A percentile compares a stretch with the other conserved stretches of the same genome.
Evolutionary conservation across 1,140 invertebrate species (phyloP).

Genomic region (Calosoma granatense): DNA sequence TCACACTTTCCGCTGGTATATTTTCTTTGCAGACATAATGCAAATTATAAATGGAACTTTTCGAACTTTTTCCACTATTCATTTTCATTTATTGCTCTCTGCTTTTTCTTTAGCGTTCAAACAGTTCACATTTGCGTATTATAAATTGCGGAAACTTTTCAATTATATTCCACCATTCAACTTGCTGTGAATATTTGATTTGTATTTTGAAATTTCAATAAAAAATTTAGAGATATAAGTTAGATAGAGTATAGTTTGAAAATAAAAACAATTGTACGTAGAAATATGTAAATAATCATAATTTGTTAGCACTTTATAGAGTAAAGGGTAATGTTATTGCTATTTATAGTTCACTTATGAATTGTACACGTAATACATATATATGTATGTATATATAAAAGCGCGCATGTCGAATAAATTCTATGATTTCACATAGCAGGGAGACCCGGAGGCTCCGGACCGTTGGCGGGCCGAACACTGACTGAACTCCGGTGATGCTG

Average conservation of each 20-base stretch:
- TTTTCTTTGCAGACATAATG: not conserved
- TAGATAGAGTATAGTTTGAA: not conserved
- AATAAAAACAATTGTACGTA: not conserved
- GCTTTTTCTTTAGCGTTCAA: not conserved
- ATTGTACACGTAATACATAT: no score
- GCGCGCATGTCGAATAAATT: no score
- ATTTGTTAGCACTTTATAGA: no score
- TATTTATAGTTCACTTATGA: no score
- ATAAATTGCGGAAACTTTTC: not conserved
- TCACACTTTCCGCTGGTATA: no score
- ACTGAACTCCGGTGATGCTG: conserved; percentile 5
- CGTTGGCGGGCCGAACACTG: not conserved
- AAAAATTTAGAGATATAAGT: no score
- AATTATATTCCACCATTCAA: no score
- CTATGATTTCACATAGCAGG: not conserved
- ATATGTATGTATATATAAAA: no score
- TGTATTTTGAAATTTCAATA: no score
- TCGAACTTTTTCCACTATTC: not conserved
- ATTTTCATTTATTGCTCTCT: not conserved
- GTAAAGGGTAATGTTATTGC: no score
- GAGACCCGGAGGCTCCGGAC: not conserved
- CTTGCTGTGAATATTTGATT: no score
- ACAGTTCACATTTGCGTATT: not conserved
- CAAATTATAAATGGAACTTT: not conserved
- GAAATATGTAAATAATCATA: not conserved